Conservation (phyloP, 2,888 invertebrate species). For the Noctua pronuba region DNA sequence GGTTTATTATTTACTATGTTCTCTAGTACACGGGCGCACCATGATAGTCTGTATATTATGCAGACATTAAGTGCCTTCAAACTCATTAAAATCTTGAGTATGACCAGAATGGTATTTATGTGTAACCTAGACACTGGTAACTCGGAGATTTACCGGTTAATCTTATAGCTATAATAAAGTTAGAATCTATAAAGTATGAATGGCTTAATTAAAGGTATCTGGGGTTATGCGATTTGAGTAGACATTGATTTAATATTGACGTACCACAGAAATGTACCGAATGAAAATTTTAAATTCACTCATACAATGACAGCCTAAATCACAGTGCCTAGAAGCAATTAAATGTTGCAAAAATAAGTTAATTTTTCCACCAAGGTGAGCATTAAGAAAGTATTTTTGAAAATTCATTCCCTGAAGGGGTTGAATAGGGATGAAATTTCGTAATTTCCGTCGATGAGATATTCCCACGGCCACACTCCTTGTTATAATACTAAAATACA, state of each 20-base stretch:
- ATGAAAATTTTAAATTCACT: background rate
- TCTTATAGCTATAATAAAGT: conserved; percentile 20
- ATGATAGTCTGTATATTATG: conserved; percentile 54
- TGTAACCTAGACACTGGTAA: conserved; percentile 46
- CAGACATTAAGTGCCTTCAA: conserved; percentile 49
- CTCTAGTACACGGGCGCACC: conserved; percentile 21
- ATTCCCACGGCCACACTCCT: background rate
- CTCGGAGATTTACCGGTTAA: conserved; percentile 37
- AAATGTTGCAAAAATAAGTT: no score
- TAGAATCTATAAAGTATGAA: conserved; percentile 19
- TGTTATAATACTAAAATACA: background rate
- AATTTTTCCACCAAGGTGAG: no score
- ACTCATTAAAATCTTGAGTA: conserved; percentile 54
- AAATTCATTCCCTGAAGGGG: background rate
- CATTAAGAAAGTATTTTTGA: background rate
- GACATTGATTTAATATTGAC: background rate
- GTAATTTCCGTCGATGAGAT: background rate
- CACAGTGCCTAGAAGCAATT: background rate
- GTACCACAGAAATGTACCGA: background rate
- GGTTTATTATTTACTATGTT: conserved; percentile 45
- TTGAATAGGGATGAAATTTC: background rate
- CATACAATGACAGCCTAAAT: background rate
- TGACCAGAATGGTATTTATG: conserved; percentile 48
- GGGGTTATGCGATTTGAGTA: background rate
- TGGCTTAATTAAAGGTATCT: conserved; percentile 10